phyloP scores from a whole-genome alignment of 2,797 vertebrate species.

The Rhinella marina region DNA sequence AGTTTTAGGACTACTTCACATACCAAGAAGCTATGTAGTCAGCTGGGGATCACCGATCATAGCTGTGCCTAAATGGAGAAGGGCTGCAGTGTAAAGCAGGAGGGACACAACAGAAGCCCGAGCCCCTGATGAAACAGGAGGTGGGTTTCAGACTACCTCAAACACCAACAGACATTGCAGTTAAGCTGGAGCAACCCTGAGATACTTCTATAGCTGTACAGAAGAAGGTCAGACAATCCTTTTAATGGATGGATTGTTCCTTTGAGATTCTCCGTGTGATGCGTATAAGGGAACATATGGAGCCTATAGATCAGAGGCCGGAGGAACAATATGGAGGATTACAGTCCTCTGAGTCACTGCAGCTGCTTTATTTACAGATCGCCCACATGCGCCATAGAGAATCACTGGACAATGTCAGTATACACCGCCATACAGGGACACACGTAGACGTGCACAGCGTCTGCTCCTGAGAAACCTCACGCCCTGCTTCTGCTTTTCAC shows the following conservation, averaged over 20 bases:
- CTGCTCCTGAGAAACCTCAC: not conserved
- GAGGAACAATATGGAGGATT: not conserved
- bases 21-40: too few species aligned
- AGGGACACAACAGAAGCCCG: not conserved
- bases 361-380: not conserved
- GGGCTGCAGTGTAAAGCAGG: not conserved
- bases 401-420: not conserved
- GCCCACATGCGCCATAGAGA: not conserved
- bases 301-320: not conserved
- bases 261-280: not conserved
- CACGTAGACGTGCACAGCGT: not conserved
- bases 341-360: not conserved
- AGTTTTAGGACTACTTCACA: too few species aligned
- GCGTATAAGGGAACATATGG: not conserved
- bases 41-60: not conserved
- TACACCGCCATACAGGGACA: not conserved
- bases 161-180: not conserved
- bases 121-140: too few species aligned
- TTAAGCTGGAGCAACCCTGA: too few species aligned
- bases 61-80: not conserved
- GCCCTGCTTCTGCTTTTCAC: not conserved
- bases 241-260: not conserved
- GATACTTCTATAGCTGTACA: too few species aligned
- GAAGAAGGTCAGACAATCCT: not conserved
- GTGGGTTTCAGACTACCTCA: not conserved